Evolutionary conservation across 2,797 vertebrate species (phyloP), one percentile per base, ranked within the genome.

Genomic region (Craterocephalus amniculus): DNA sequence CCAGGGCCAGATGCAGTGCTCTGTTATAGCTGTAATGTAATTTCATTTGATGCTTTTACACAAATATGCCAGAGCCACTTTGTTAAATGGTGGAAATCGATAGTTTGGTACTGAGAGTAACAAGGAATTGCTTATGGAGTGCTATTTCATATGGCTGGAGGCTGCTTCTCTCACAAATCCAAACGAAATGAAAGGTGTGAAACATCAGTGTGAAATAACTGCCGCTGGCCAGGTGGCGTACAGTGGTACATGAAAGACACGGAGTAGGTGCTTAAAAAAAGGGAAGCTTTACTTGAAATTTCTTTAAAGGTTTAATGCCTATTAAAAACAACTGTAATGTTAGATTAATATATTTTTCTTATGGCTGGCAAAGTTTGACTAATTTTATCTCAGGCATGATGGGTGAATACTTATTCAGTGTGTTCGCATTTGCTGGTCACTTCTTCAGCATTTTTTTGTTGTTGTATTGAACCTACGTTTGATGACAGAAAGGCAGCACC

Each of bases 401-500:
- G 2, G 24, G 32, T 14, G 48, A 63, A 49, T 34, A 31, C 10
- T 59, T 4, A 10, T 59, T 58, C 32, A 27, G 10, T 22, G 18
- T 32, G 18, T 70, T 26, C 1, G n/a, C 36, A 16, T 24, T 26
- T 34, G 40, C 43, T 66, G 24, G 27, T 57, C 20, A 29, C 29
- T 55, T 11, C 7, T 55, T 27, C 11, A 16, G n/a, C 27, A 8
- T 36, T 35, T 10, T 1, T 22, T 43, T 22, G 6, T 48, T 48
- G 45, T 8, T 7, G 1, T 18, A 56, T 34, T 85, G 6, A 67
- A 96, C 98, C 8, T 94, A 99, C 98, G 72, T 93, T 99, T 99
- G 90, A 99, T 98, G 84, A 97, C 98, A 0, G 97, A 99, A 70
- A 99, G 92, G 4, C 95, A 91, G 86, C 97, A 99, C 98, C 98